Conservation (phyloP, 2,797 vertebrate genomes). For the Oreonectes daqikongensis region DNA sequence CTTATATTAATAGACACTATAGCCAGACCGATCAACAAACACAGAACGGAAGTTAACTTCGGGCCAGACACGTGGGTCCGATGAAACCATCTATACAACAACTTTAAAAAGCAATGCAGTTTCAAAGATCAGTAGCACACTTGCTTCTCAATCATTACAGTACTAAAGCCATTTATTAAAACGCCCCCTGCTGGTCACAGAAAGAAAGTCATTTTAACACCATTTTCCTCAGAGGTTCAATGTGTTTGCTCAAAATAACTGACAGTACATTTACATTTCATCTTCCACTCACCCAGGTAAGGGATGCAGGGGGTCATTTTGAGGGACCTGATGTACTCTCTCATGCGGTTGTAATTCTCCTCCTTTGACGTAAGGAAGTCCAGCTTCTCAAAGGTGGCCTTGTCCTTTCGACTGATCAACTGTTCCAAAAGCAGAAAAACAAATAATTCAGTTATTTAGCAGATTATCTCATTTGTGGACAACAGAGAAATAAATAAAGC, state of each 20-base stretch:
- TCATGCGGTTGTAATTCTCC: constrained; percentile 92
- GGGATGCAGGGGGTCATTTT: constrained; percentile 94
- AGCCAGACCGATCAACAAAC: no score
- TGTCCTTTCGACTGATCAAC: constrained; percentile 94
- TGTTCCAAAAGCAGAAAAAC: constrained; percentile 59
- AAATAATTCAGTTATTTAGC: neutral
- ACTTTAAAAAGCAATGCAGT: no score
- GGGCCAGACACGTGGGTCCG: no score
- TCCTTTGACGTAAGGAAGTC: constrained; percentile 94
- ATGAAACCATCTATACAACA: no score
- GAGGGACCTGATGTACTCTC: constrained; percentile 89
- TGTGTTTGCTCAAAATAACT: neutral
- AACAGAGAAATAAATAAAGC: neutral
- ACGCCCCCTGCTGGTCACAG: constrained; percentile 2
- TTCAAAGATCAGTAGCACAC: no score
- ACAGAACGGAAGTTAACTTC: no score
- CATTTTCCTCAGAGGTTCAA: no score
- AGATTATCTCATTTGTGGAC: neutral
- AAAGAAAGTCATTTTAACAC: no score
- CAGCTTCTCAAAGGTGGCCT: constrained; percentile 91
- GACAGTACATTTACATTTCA: neutral
- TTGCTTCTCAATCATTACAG: neutral
- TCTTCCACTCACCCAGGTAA: constrained; percentile 83
- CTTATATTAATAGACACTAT: no score
- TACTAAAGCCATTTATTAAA: neutral